phyloP scores from a whole-genome alignment of 2,797 vertebrate genomes.

The Psittacula echo region DNA sequence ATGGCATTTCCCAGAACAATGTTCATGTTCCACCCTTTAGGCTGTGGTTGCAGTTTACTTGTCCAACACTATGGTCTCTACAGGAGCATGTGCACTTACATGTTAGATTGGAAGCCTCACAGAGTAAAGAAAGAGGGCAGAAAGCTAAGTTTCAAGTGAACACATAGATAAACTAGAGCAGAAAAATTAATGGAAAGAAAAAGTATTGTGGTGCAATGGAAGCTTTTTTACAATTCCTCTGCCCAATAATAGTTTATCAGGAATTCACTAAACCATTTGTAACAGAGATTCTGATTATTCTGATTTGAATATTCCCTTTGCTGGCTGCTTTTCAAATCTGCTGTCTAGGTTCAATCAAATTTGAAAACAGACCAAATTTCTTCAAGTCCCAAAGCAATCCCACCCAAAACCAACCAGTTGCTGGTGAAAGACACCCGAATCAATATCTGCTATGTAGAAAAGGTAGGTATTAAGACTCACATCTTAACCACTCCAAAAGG shows the following conservation, averaged over 20 bases:
- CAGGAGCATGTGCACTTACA: fast-evolving
- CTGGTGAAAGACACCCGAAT: background rate
- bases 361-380: background rate
- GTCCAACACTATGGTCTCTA: background rate
- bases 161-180: background rate
- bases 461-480: constrained; percentile 54
- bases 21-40: background rate
- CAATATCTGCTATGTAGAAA: background rate
- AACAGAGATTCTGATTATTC: background rate
- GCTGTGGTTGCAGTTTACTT: background rate
- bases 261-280: background rate
- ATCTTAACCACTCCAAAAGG: constrained; percentile 58
- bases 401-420: background rate
- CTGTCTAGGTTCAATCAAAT: background rate
- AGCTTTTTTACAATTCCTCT: background rate
- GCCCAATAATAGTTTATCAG: background rate
- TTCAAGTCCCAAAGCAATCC: background rate
- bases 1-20: background rate
- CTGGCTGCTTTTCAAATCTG: background rate
- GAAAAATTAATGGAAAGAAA: background rate
- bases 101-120: background rate
- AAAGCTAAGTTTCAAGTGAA: background rate
- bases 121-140: background rate
- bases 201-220: background rate
- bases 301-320: background rate